Conservation (phyloP, 2,888 invertebrate species). For the Sinodicranocentrus sp. region DNA sequence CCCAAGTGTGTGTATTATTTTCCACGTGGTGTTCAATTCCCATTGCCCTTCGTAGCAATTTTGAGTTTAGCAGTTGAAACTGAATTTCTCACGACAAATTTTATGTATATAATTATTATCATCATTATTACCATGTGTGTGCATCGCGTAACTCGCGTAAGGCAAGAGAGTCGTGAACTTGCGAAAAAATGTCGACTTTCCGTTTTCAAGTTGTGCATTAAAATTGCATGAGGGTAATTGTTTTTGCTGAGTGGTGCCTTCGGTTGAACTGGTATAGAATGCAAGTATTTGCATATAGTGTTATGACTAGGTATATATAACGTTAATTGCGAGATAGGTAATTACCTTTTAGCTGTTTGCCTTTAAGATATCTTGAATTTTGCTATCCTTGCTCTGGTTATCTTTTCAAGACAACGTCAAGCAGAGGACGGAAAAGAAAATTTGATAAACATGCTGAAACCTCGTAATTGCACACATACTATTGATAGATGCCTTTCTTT, state of each 20-base stretch:
- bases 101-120: neutral
- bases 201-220: slow-evolving; percentile 6
- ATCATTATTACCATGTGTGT: too few relatives aligned
- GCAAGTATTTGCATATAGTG: neutral
- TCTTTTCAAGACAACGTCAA: neutral
- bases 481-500: too few relatives aligned
- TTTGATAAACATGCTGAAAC: slow-evolving; percentile 25
- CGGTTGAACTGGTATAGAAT: too few relatives aligned
- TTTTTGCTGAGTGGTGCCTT: neutral
- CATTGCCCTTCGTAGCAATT: slow-evolving; percentile 23
- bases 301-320: neutral
- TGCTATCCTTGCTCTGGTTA: neutral
- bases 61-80: neutral
- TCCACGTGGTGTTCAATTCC: slow-evolving; percentile 10
- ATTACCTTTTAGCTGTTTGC: neutral
- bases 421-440: slow-evolving; percentile 40
- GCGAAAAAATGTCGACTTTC: slow-evolving; percentile 17
- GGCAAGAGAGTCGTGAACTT: slow-evolving; percentile 13
- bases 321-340: neutral
- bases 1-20: neutral
- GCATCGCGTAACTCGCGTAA: too few relatives aligned
- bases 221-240: neutral
- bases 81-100: slow-evolving; percentile 23
- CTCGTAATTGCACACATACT: slow-evolving; percentile 1
- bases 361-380: neutral